Evolutionary conservation across 2,888 invertebrate genomes (phyloP), one percentile per base, ranked within the genome.

Genomic region (Drosophila prostipennis): DNA sequence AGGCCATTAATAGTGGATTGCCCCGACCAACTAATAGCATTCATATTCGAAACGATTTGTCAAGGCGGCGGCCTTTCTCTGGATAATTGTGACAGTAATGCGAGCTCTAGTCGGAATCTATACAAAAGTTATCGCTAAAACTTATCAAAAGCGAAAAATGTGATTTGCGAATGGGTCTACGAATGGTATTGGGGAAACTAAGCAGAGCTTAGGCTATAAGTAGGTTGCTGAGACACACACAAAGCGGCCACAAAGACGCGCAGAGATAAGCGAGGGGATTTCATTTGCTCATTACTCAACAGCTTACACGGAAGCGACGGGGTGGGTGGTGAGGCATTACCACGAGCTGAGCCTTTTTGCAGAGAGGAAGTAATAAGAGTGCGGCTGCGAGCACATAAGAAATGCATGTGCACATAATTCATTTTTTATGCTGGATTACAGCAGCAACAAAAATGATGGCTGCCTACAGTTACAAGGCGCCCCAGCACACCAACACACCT

Each of bases 361-460:
- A n/a, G 42, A 14, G 19, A 48, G 29, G 39, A 72, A 72, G 72
- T 54, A 71, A 53, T 55, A 65, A 52, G 54, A 58, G 73, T 48
- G 67, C 56, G 43, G 55, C 52, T 52, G 51, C 49, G 51, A 34
- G 67, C 70, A 65, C 78, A 82, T 73, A 82, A 87, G 82, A 87
- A 81, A 87, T 82, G 81, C 85, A 82, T 79, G 81, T 74, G 77
- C 81, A 87, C 82, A 82, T 82, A 87, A 82, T 82, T 82, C 82
- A 82, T 87, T 82, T 87, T 82, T 82, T 82, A 82, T 79, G 77
- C 82, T 72, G 84, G 85, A 84, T 84, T 84, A 82, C 87, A 87
- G 77, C 70, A 78, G 54, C 64, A 85, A 79, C 48, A 69, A 42
- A 70, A 71, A 60, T 72, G 72, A 45, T 60, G 74, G 53, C 55